These are phyloP conservation scores for Stomorhina lunata DNA, from an alignment of 2,888 invertebrate genomes.

Conservation along the genomic window DNA sequence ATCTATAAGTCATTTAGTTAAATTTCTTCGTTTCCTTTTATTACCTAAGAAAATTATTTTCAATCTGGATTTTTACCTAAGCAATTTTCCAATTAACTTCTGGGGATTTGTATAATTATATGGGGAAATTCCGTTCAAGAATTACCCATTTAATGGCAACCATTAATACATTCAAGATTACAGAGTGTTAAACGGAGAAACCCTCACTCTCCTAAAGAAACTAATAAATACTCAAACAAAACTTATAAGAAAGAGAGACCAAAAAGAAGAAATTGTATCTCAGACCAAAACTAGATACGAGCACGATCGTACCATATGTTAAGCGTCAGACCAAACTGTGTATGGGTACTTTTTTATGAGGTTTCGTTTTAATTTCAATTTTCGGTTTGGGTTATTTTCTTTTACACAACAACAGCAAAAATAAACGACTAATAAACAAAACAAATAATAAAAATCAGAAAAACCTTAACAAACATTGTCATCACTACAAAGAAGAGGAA, in stretches of 20 bases:
- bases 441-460: no score
- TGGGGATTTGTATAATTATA: not conserved
- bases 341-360: not conserved
- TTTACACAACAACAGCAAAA: not conserved
- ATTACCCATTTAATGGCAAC: not conserved
- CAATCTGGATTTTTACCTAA: not conserved
- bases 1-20: no score
- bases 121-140: not conserved
- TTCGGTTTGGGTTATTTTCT: not conserved
- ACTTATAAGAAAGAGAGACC: not conserved
- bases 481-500: not conserved
- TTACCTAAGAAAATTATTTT: no score
- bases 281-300: not conserved
- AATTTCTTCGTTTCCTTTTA: no score
- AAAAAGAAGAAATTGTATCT: conserved; percentile 5
- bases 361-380: conserved; percentile 12
- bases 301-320: not conserved
- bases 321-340: not conserved
- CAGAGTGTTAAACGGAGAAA: not conserved
- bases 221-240: not conserved
- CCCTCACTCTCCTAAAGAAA: conserved; percentile 10
- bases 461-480: no score
- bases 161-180: not conserved
- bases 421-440: not conserved
- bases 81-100: not conserved